phyloP scores from a whole-genome alignment of 1,140 invertebrate genomes.

The Pseudoatta argentina region DNA sequence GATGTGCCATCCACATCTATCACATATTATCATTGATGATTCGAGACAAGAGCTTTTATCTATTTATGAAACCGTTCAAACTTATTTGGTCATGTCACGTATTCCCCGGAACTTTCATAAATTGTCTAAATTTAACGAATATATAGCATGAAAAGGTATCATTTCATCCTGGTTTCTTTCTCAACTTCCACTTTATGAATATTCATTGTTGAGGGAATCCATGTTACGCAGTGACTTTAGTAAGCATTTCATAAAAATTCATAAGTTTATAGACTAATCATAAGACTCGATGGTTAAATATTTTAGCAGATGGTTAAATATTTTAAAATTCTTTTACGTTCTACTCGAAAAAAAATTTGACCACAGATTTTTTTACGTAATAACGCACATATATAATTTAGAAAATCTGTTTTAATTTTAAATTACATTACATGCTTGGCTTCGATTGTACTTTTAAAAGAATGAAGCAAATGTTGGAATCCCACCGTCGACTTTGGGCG shows the following conservation, averaged over 20 bases:
- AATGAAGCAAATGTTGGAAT: not conserved
- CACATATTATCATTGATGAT: not conserved
- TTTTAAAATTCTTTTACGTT: not conserved
- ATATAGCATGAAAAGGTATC: not conserved
- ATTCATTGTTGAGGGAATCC: not conserved
- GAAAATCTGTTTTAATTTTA: not conserved
- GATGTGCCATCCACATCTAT: not conserved
- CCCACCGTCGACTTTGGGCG: not conserved
- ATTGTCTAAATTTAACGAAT: not conserved
- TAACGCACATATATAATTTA: not conserved
- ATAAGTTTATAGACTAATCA: not conserved
- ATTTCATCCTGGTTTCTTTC: not conserved
- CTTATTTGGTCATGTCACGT: not conserved
- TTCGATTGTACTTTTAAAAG: not conserved
- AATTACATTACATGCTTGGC: not conserved
- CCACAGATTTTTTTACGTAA: not conserved
- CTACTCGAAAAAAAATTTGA: not conserved
- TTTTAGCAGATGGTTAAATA: not conserved
- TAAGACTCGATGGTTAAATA: not conserved
- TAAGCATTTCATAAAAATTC: not conserved
- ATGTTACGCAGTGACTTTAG: not conserved
- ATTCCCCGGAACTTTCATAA: not conserved
- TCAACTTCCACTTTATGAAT: slow-evolving; percentile 9
- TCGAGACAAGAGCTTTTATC: not conserved
- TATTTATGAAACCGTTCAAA: slow-evolving; percentile 11